These are phyloP conservation scores for Bambusicola thoracicus DNA, from an alignment of 2,113 vertebrate species.

Conservation along the genomic window DNA sequence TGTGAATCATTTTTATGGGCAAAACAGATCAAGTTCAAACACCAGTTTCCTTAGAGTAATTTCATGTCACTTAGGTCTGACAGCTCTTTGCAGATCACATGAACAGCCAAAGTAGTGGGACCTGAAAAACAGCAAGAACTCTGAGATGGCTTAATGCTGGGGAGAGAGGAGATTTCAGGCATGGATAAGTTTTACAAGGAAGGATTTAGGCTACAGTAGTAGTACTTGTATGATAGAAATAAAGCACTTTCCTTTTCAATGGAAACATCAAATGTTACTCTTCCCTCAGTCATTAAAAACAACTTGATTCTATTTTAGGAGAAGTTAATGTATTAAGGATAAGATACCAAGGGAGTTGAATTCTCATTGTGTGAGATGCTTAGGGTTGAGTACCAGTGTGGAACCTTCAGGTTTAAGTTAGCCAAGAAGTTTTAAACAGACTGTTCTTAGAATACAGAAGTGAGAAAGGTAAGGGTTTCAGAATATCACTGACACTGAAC, in stretches of 20 bases:
- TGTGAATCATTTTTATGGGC: constrained; percentile 44
- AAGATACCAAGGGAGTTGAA: neutral
- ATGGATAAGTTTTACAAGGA: neutral
- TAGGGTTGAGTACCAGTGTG: neutral
- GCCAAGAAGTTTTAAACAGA: neutral
- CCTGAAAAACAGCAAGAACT: neutral
- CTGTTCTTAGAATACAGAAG: neutral
- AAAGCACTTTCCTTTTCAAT: neutral
- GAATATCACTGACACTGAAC: fast-evolving
- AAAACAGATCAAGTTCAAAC: constrained; percentile 27
- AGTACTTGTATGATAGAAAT: neutral
- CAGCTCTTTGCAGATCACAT: neutral
- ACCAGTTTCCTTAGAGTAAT: neutral
- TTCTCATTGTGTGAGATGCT: neutral
- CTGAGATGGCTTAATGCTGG: neutral
- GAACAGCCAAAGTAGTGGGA: neutral
- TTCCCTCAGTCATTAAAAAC: neutral
- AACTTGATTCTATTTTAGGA: neutral
- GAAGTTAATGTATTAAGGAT: neutral
- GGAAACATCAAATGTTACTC: neutral
- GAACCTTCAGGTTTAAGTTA: neutral
- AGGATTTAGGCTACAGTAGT: neutral
- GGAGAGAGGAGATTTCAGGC: neutral
- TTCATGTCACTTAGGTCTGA: neutral
- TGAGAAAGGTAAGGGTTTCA: neutral